Evolutionary conservation across 2,113 vertebrate genomes (phyloP).

Genomic region (Ciconia boyciana): DNA sequence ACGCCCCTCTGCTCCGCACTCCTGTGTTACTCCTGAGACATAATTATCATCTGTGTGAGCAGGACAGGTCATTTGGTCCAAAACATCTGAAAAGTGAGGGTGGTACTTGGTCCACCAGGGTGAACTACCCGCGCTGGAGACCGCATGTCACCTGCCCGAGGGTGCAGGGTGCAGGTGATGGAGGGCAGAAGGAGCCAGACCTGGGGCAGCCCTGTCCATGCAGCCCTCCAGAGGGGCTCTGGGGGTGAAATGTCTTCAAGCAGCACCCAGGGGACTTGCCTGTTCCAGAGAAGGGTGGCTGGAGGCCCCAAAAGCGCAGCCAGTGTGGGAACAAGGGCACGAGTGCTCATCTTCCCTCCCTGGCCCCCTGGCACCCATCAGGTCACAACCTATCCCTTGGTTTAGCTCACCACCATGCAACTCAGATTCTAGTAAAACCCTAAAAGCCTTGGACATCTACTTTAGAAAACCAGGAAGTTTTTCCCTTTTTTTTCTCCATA

Average conservation of each 20-base stretch:
- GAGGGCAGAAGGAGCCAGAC: background rate
- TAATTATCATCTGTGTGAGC: background rate
- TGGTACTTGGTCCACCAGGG: background rate
- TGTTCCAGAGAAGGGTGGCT: background rate
- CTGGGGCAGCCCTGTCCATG: background rate
- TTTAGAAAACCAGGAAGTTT: background rate
- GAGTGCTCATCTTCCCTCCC: background rate
- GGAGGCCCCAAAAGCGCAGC: background rate
- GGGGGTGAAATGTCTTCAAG: background rate
- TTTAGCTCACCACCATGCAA: background rate
- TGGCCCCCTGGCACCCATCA: rapidly evolving
- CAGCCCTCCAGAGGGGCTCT: background rate
- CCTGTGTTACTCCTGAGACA: background rate
- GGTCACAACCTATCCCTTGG: background rate
- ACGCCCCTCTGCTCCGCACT: background rate
- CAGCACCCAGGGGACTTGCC: background rate
- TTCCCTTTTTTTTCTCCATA: background rate
- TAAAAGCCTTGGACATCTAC: background rate
- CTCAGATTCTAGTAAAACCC: background rate
- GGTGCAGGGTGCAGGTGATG: background rate
- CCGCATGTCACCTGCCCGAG: rapidly evolving
- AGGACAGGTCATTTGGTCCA: background rate
- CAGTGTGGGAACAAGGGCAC: rapidly evolving
- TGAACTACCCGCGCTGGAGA: background rate
- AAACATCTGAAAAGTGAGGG: background rate